Base-by-base conservation (phyloP, 2,888 invertebrate species). In the Leptinotarsa tumamoca region DNA sequence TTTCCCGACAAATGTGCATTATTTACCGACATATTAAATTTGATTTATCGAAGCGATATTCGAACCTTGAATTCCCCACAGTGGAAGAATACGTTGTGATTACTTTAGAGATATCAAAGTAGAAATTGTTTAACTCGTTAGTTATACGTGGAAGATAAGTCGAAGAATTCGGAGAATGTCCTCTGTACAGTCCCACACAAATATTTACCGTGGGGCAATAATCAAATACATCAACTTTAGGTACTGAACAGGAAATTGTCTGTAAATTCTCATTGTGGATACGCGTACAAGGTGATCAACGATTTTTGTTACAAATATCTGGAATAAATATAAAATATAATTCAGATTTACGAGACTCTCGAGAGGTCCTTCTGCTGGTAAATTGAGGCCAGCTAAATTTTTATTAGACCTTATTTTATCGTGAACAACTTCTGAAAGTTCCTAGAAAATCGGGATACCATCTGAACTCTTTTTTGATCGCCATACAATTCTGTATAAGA, bases 141-240 rank as follows among this genome's bases (percentile, higher is more conserved):
- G 80, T 78, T 82, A 81, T 83, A 78, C 74, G 76, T 82, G 76
- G 80, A 75, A 81, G 80, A 81, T 82, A 83, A 83, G 80, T 79
- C 23, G 75, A 81, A 80, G 84, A 83, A 84, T 84, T 78, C 82
- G 73, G 78, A 79, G 84, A 84, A 85, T 84, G 83, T 79, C 81
- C 78, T 81, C 77, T 77, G 77, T 80, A 82, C 80, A 79, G 82
- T 80, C 80, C 82, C 82, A 81, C 82, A 83, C 84, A 85, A 85
- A 85, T 85, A 85, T 85, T 85, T 85, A 83, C 83, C 84, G 82
- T 83, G 80, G 74, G 82, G 83, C 83, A 82, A 84, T 82, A 83
- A 81, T 84, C 82, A 83, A 84, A 84, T 83, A 83, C 79, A 80
- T 78, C 74, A 80, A 77, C 78, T 76, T 78, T 73, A 73, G 71